Evolutionary conservation across 2,797 vertebrate genomes (phyloP), one percentile per base, ranked within the genome.

Genomic region (Allobates femoralis): DNA sequence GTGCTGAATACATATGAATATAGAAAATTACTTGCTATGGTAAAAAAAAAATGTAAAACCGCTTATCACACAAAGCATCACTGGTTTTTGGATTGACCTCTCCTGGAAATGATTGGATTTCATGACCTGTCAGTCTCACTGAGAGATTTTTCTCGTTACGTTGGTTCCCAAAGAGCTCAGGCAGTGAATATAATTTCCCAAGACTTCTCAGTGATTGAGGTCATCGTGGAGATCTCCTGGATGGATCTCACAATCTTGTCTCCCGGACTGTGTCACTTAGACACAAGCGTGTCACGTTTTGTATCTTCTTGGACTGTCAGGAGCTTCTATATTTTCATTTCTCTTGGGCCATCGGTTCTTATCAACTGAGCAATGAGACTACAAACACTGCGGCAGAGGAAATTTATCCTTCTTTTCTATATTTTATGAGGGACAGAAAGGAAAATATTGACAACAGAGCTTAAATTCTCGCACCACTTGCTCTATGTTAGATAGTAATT

Each of bases 121-220:
- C 28, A 30, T 76, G 58, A 81, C 79, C 79, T 81, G 71, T 73
- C 85, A 86, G 71, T 66, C 56, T 81, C 41, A n/a, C 56, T 81
- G 51, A 76, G 79, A 81, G 79, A 8, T 73, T 82, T 77, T 79
- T 56, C 82, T 66, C 15, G 21, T 88, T 88, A 81, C 16, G 26
- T 67, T 56, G 50, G n/a, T 81, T 76, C 46, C 32, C 69, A 76
- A 28, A 55, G 50, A 51, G 67, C 78, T 81, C 58, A 81, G 69
- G 69, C 69, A 66, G 19, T 81, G 86, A 88, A 74, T 64, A 75
- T 88, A 84, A 88, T 88, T 85, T 79, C 78, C 69, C 26, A 32
- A 81, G 86, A 88, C 86, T 81, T 84, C n/a, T 66, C 51, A 15
- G 51, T 81, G 86, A 88, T 88, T 88, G 86, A 37, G 86, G 86